These are phyloP conservation scores for Plusia festucae DNA, from an alignment of 2,888 invertebrate genomes.

Conservation along the genomic window DNA sequence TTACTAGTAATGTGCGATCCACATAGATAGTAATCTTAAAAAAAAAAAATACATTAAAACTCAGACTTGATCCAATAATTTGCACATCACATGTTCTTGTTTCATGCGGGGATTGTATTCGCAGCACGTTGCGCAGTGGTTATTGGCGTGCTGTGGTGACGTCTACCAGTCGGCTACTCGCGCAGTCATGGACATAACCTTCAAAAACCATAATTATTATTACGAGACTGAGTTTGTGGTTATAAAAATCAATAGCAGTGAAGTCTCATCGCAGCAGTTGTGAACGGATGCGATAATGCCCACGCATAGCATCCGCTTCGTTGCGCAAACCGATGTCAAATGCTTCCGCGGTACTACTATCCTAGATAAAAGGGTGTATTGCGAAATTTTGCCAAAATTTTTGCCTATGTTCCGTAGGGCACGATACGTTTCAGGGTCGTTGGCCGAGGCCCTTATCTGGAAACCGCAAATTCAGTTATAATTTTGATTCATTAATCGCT, in stretches of 20 bases:
- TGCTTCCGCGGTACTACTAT: conserved; percentile 73
- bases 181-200: not conserved
- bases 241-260: conserved; percentile 57
- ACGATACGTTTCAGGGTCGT: conserved; percentile 6
- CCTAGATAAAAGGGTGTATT: conserved; percentile 77
- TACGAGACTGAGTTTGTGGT: conserved; percentile 10
- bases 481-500: not conserved
- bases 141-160: too few relatives aligned
- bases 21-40: too few relatives aligned
- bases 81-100: too few relatives aligned
- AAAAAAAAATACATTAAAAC: too few relatives aligned
- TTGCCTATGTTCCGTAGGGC: conserved; percentile 25
- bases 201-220: not conserved
- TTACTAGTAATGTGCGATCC: too few relatives aligned
- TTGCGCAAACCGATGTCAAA: conserved; percentile 66
- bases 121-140: too few relatives aligned
- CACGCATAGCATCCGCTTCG: conserved; percentile 45
- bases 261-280: conserved; percentile 52
- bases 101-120: too few relatives aligned
- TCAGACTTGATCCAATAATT: too few relatives aligned
- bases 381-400: conserved; percentile 84
- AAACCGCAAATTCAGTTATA: not conserved
- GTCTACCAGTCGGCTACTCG: not conserved
- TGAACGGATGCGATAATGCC: conserved; percentile 72
- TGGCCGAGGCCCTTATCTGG: not conserved